Evolutionary conservation across 2,888 invertebrate genomes (phyloP).

Genomic region (Heliconius aoede): DNA sequence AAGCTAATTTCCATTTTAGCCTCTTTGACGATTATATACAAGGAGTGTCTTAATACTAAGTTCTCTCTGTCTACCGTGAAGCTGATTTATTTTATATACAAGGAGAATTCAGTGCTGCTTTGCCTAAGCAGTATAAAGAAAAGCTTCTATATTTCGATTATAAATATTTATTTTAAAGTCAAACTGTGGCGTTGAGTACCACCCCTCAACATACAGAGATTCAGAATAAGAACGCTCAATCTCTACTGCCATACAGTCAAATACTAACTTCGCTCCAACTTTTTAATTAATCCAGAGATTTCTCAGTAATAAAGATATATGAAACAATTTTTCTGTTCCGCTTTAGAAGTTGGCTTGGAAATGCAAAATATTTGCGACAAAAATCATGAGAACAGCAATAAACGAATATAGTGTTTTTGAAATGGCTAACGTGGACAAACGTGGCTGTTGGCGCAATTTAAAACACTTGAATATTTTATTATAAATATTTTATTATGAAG

Average conservation of each 20-base stretch:
- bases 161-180: too few species aligned
- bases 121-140: too few species aligned
- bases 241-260: neutral
- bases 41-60: too few species aligned
- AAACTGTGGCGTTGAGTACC: too few species aligned
- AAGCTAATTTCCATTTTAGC: too few species aligned
- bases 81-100: too few species aligned
- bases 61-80: too few species aligned
- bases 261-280: neutral
- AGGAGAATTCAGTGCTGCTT: too few species aligned
- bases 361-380: constrained; percentile 47
- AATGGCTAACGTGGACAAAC: constrained; percentile 50
- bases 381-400: constrained; percentile 56
- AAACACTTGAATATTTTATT: constrained; percentile 16
- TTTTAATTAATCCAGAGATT: neutral
- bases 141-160: too few species aligned
- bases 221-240: neutral
- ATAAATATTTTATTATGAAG: too few species aligned
- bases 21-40: too few species aligned
- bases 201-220: too few species aligned
- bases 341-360: constrained; percentile 42
- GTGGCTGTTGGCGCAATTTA: constrained; percentile 48
- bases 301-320: neutral
- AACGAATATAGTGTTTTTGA: constrained; percentile 58
- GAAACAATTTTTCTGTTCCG: constrained; percentile 24